A percentile compares a stretch with the other conserved stretches of the same genome.
These are phyloP conservation scores for Conomelus anceps DNA, from an alignment of 2,888 invertebrate genomes.

Conservation along the genomic window DNA sequence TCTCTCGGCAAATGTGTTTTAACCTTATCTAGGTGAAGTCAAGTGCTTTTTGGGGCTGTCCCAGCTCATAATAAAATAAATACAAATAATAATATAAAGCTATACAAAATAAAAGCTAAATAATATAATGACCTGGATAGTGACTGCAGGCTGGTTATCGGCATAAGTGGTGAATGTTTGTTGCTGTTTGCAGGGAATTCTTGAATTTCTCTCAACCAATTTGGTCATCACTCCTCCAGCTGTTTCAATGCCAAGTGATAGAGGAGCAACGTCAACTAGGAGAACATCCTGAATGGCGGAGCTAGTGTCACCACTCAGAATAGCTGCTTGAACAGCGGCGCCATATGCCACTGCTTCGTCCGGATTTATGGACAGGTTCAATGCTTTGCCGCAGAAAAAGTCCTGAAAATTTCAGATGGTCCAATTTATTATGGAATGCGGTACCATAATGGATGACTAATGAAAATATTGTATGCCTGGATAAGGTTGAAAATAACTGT, in stretches of 20 bases:
- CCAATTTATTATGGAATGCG: not conserved
- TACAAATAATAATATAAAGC: not conserved
- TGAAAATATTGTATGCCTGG: no score
- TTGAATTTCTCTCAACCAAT: conserved; percentile 51
- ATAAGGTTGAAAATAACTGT: not conserved
- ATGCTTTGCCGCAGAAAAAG: conserved; percentile 67
- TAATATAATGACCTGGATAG: conserved; percentile 68
- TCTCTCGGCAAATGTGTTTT: no score
- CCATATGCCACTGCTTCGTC: conserved; percentile 90
- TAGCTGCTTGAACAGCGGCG: conserved; percentile 90
- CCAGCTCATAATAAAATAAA: no score
- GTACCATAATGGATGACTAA: no score
- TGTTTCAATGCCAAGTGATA: conserved; percentile 70
- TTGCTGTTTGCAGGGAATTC: conserved; percentile 51
- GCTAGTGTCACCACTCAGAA: conserved; percentile 57
- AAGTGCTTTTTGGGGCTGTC: no score
- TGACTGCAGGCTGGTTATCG: conserved; percentile 86
- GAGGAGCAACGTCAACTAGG: conserved; percentile 59
- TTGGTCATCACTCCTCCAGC: conserved; percentile 73
- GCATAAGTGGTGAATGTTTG: conserved; percentile 82
- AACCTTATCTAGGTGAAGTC: no score
- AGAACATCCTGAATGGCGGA: conserved; percentile 66
- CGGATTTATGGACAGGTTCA: conserved; percentile 86
- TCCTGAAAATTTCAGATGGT: conserved; percentile 45
- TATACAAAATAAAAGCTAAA: not conserved